Conservation (phyloP, 2,113 vertebrate genomes). For the Nanorana parkeri region DNA sequence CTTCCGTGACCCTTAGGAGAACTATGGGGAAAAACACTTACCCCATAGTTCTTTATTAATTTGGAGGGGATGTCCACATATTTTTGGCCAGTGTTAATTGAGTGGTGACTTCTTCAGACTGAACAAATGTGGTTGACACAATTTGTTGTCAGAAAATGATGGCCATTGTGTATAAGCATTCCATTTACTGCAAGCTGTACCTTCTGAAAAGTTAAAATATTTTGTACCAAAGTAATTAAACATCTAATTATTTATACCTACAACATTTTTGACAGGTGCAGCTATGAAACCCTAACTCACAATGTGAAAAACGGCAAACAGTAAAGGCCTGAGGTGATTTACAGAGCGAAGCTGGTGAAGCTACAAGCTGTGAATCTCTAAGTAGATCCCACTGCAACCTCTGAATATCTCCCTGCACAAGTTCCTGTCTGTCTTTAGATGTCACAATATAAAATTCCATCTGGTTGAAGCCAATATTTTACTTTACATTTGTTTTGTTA, state of each 20-base stretch:
- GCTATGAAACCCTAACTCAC: not conserved
- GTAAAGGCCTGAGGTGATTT: not conserved
- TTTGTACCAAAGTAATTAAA: not conserved
- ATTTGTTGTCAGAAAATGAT: too few relatives aligned
- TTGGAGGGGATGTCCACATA: too few relatives aligned
- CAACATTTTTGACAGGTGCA: conserved; percentile 22
- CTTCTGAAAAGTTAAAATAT: not conserved
- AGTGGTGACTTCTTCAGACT: too few relatives aligned
- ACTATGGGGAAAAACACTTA: too few relatives aligned
- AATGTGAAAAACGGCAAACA: not conserved
- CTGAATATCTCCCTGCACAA: not conserved
- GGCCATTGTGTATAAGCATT: too few relatives aligned
- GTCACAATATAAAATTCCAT: not conserved
- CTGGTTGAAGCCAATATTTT: not conserved
- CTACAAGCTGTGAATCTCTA: not conserved
- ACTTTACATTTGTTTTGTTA: not conserved
- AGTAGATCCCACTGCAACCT: not conserved
- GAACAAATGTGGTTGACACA: too few relatives aligned
- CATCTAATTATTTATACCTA: not conserved
- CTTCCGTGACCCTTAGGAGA: too few relatives aligned
- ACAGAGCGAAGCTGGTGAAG: not conserved
- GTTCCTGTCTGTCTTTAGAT: conserved; percentile 5
- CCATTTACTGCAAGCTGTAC: too few relatives aligned
- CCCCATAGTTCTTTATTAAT: too few relatives aligned
- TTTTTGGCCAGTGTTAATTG: too few relatives aligned